Percentiles rank a stretch among this genome's conserved stretches.
These are phyloP conservation scores for Neogobius melanostomus DNA, from an alignment of 2,113 vertebrate species.

Conservation along the genomic window DNA sequence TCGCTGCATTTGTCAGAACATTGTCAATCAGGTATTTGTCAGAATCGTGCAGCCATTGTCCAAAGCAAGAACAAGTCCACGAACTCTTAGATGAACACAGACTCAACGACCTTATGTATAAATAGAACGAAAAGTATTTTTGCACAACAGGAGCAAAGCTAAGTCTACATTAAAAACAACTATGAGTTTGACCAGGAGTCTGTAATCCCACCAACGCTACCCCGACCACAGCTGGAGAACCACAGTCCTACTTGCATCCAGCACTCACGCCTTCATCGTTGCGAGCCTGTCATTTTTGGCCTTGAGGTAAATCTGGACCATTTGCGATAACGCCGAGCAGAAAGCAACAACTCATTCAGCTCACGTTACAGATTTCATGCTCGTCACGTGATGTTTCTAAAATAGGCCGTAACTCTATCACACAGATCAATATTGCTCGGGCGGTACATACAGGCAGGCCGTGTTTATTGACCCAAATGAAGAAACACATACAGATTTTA, in stretches of 20 bases:
- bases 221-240: neutral
- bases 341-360: slow-evolving; percentile 46
- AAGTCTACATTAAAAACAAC: too few species aligned
- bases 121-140: too few species aligned
- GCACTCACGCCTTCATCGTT: slow-evolving; percentile 55
- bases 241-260: slow-evolving; percentile 3
- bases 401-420: slow-evolving; percentile 8
- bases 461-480: slow-evolving; percentile 4
- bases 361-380: slow-evolving; percentile 25
- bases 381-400: slow-evolving; percentile 16
- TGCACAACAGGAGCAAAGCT: too few species aligned
- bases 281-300: slow-evolving; percentile 49
- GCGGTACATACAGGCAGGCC: neutral
- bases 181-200: too few species aligned
- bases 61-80: too few species aligned
- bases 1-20: too few species aligned
- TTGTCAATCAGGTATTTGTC: too few species aligned
- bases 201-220: too few species aligned
- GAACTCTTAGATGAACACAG: too few species aligned
- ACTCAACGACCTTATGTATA: too few species aligned
- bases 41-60: too few species aligned
- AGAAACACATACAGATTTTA: neutral
- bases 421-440: neutral
- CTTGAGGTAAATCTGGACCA: slow-evolving; percentile 45
- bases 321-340: slow-evolving; percentile 48